phyloP scores from a whole-genome alignment of 2,888 invertebrate species.

The Tuberolachnus salignus region DNA sequence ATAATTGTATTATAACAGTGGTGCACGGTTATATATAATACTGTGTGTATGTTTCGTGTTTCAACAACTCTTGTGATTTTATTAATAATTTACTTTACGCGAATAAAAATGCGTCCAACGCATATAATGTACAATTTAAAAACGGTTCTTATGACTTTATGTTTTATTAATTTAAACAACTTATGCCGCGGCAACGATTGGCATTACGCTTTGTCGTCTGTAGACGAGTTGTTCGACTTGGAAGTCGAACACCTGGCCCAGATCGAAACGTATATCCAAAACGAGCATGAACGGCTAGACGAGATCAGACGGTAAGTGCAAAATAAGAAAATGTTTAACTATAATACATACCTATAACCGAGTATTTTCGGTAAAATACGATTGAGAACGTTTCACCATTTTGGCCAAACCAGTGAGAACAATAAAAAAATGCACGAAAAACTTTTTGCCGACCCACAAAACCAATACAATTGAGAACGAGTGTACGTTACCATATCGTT shows the following conservation, averaged over 20 bases:
- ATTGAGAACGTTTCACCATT: too few relatives aligned
- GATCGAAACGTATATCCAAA: slow-evolving; percentile 1
- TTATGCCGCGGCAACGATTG: slow-evolving; percentile 4
- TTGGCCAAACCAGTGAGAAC: too few relatives aligned
- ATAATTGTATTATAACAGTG: neutral
- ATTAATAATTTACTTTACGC: neutral
- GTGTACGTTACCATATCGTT: too few relatives aligned
- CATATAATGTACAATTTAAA: slow-evolving; percentile 13
- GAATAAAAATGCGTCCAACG: neutral
- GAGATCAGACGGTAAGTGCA: slow-evolving; percentile 9
- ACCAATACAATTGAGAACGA: too few relatives aligned
- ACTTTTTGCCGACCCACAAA: too few relatives aligned
- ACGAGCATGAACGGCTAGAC: slow-evolving; percentile 19
- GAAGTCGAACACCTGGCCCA: neutral
- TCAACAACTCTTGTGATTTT: too few relatives aligned
- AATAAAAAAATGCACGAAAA: too few relatives aligned
- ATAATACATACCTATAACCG: neutral
- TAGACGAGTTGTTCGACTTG: slow-evolving; percentile 7
- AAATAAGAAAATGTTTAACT: neutral
- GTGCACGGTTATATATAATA: neutral
- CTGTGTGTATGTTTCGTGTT: neutral
- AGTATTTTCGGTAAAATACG: slow-evolving; percentile 4
- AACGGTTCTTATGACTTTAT: neutral
- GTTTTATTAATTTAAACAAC: neutral
- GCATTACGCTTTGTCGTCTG: slow-evolving; percentile 11